Evolutionary conservation across 2,113 vertebrate genomes (phyloP).

Genomic region (Vulpes lagopus): DNA sequence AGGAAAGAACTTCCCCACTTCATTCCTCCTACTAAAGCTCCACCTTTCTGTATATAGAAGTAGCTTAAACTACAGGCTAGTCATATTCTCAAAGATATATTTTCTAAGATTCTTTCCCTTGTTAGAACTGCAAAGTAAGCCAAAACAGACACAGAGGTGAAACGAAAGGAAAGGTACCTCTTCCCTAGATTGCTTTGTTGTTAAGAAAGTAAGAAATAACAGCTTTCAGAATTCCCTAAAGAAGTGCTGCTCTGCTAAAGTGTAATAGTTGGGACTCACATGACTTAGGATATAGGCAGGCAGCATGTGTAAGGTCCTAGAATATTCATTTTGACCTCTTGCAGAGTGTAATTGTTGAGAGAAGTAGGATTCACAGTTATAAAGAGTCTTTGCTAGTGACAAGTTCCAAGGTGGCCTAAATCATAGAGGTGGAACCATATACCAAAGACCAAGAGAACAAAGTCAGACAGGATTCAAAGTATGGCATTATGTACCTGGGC

Average conservation of each 20-base stretch:
- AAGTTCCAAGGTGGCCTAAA: slow-evolving; percentile 68
- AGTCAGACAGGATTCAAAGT: slow-evolving; percentile 74
- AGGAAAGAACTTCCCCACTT: not conserved
- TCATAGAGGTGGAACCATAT: slow-evolving; percentile 35
- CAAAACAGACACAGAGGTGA: not conserved
- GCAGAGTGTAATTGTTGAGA: slow-evolving; percentile 51
- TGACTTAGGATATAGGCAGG: slow-evolving; percentile 4
- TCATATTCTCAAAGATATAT: not conserved
- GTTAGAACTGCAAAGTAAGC: not conserved
- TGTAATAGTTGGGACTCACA: not conserved
- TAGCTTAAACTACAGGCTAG: not conserved
- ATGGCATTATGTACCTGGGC: slow-evolving; percentile 25
- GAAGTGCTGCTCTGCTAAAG: not conserved
- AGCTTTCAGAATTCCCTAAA: not conserved
- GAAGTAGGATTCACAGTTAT: slow-evolving; percentile 56
- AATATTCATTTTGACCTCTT: slow-evolving; percentile 62
- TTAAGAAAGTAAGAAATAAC: slow-evolving; percentile 52
- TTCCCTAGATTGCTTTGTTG: not conserved
- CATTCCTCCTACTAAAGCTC: not conserved
- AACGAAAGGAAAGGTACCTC: not conserved
- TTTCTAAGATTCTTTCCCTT: not conserved
- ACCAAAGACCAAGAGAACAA: slow-evolving; percentile 62
- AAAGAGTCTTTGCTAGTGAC: slow-evolving; percentile 57
- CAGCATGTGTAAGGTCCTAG: not conserved
- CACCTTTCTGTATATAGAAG: not conserved